Evolutionary conservation across 2,113 vertebrate genomes (phyloP).

Genomic region (Rynchops niger): DNA sequence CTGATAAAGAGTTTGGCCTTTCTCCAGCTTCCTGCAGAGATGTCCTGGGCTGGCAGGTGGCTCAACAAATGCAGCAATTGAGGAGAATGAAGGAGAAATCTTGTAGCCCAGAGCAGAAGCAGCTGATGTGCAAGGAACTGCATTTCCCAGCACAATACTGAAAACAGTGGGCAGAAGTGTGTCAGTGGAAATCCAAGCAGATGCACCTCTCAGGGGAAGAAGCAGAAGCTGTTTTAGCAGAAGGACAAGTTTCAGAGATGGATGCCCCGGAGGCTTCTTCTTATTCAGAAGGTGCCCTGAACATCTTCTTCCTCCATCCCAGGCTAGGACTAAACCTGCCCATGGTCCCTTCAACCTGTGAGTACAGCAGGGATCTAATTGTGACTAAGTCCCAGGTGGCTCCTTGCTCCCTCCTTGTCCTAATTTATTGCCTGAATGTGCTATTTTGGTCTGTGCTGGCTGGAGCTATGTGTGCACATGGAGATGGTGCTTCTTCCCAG

Average conservation of each 20-base stretch:
- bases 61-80: neutral
- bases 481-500: neutral
- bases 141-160: fast-evolving
- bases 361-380: neutral
- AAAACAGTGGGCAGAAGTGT: neutral
- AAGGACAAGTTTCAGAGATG: neutral
- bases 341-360: neutral
- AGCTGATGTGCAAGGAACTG: neutral
- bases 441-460: neutral
- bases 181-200: neutral
- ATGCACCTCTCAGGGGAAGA: neutral
- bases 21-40: neutral
- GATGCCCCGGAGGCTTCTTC: neutral
- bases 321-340: neutral
- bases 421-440: neutral
- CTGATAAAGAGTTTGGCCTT: neutral
- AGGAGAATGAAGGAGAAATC: neutral
- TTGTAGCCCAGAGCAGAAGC: neutral
- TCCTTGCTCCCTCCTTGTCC: neutral
- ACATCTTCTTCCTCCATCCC: neutral
- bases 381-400: neutral
- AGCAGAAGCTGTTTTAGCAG: neutral
- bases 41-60: neutral
- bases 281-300: neutral
- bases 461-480: neutral